phyloP scores from a whole-genome alignment of 2,888 invertebrate genomes.

The Zygogramma bicolorata region DNA sequence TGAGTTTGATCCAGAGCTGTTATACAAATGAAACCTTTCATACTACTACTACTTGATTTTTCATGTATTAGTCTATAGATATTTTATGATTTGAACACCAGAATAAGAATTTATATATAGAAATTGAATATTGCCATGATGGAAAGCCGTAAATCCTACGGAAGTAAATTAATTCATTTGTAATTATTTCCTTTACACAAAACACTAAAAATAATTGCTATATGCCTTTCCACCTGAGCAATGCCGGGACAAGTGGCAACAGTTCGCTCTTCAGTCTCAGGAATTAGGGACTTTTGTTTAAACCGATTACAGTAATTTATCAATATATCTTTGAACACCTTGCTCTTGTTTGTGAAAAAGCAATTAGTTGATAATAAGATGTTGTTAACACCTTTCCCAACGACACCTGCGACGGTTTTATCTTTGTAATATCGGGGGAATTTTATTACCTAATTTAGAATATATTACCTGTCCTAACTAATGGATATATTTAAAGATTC shows the following conservation, averaged over 20 bases:
- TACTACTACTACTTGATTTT: too few relatives aligned
- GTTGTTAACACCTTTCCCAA: slow-evolving; percentile 30
- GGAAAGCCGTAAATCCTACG: too few relatives aligned
- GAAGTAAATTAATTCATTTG: too few relatives aligned
- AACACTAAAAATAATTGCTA: too few relatives aligned
- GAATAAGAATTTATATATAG: too few relatives aligned
- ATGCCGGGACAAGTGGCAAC: too few relatives aligned
- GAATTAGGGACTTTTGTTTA: not conserved
- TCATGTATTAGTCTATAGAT: too few relatives aligned
- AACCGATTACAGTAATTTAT: not conserved
- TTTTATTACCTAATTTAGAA: slow-evolving; percentile 10
- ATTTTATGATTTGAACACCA: too few relatives aligned
- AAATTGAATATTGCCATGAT: too few relatives aligned
- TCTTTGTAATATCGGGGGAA: slow-evolving; percentile 19
- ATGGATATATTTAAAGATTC: slow-evolving; percentile 1
- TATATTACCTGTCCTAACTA: not conserved
- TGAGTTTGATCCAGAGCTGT: too few relatives aligned
- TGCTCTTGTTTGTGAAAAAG: slow-evolving; percentile 5
- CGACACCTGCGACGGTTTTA: slow-evolving; percentile 32
- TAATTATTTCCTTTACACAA: not conserved
- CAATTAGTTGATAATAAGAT: slow-evolving; percentile 21
- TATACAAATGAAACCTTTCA: too few relatives aligned
- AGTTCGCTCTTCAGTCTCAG: not conserved
- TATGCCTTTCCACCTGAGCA: too few relatives aligned
- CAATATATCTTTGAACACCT: not conserved